Evolutionary conservation across 2,888 invertebrate species (phyloP), one percentile per base, ranked within the genome.

Genomic region (Schrankia costaestrigalis): DNA sequence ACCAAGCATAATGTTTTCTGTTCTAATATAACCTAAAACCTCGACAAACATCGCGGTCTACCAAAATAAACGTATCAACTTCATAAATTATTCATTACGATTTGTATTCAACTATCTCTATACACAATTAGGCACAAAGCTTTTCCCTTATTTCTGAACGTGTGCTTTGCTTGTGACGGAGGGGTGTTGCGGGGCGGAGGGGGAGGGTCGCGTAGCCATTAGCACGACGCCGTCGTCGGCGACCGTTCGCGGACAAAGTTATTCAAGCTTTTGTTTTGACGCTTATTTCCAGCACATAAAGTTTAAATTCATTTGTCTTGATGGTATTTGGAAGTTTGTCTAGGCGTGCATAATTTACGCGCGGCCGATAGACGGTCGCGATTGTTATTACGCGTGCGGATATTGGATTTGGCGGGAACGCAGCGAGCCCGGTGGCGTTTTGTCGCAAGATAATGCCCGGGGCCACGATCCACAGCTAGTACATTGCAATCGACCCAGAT

Each of bases 351-450:
- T 85, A 86, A 86, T 85, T 86, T 85, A 86, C 81, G 81, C 79
- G 83, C 71, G 79, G 69, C 77, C 85, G 85, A 84, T 85, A 83
- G 84, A 81, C 78, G 76, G 68, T 75, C 79, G 80, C 84, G 81
- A 84, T 80, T 84, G 86, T 84, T 85, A 86, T 86, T 85, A 80
- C 82, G 78, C 78, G 79, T 73, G 66, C 74, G 84, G 82, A 81
- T 85, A 86, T 86, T 86, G 84, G 83, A 78, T 82, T 80, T 73
- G 82, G 78, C 74, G 72, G 69, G 66, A 67, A 63, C 63, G 59
- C 58, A 59, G 63, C 63, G 60, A 50, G 49, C 48, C n/a, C 39
- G 48, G 56, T 53, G 56, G 66, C 64, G 63, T 61, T 64, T 63
- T 68, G 71, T 71, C 72, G 73, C 68, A 66, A 76, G 80, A 75